These are phyloP conservation scores for Polymixis flavicincta DNA, from an alignment of 2,888 invertebrate species.

Conservation along the genomic window DNA sequence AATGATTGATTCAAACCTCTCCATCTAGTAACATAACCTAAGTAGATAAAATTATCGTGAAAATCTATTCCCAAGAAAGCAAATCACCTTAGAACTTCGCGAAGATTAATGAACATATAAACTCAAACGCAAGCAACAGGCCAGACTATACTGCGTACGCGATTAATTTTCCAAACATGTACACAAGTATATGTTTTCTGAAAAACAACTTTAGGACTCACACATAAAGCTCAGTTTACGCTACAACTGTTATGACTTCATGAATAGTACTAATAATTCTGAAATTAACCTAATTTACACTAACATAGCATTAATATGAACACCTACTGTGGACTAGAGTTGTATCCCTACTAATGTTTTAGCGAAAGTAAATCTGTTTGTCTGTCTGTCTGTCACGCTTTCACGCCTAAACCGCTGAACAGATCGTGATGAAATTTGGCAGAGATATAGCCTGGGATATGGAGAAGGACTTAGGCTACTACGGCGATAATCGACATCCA, in stretches of 20 bases:
- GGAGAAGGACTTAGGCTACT: too few species aligned
- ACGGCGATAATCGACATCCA: too few species aligned
- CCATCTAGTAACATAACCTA: neutral
- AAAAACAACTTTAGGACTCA: neutral
- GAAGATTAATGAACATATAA: slow-evolving; percentile 36
- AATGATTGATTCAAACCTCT: neutral
- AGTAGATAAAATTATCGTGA: neutral
- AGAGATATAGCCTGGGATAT: too few species aligned
- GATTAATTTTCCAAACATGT: neutral
- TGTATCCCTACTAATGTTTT: too few species aligned
- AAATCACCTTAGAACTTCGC: slow-evolving; percentile 10
- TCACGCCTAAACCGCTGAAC: too few species aligned
- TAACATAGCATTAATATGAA: neutral
- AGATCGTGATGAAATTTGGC: too few species aligned
- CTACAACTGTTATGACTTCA: neutral
- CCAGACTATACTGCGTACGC: slow-evolving; percentile 1
- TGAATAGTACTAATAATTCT: neutral
- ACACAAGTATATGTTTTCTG: neutral
- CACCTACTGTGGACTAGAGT: too few species aligned
- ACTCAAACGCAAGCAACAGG: slow-evolving; percentile 1
- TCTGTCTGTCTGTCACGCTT: too few species aligned
- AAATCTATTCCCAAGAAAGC: slow-evolving; percentile 11
- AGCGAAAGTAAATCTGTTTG: too few species aligned
- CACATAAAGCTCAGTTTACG: neutral
- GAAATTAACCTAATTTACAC: neutral